Conservation (phyloP, 92 coral and sea anemone genomes). For the Actinernus sp. region DNA sequence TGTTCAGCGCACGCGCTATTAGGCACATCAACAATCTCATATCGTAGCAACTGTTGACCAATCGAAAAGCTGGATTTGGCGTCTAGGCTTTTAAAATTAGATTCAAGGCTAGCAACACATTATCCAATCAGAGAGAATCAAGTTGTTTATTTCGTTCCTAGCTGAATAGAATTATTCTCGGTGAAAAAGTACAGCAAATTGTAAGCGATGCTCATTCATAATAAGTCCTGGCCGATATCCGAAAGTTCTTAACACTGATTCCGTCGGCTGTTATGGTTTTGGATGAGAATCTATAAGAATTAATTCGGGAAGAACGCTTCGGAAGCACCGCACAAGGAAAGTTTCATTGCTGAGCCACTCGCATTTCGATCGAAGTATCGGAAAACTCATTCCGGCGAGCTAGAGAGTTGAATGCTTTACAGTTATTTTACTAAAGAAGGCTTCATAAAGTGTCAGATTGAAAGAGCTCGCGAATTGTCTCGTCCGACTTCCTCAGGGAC, state of each 20-base stretch:
- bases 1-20: constrained; percentile 60
- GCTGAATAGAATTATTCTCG: constrained; percentile 76
- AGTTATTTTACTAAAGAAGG: no score
- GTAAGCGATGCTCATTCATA: constrained; percentile 78
- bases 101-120: constrained; percentile 76
- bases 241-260: not conserved
- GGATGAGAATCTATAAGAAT: no score
- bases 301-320: no score
- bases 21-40: constrained; percentile 61
- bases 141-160: constrained; percentile 78
- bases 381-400: no score
- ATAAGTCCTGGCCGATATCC: no score
- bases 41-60: constrained; percentile 85
- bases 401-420: no score
- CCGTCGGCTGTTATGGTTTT: not conserved
- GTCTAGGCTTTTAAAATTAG: constrained; percentile 70
- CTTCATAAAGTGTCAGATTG: no score
- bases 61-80: constrained; percentile 60
- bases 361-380: no score
- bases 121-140: constrained; percentile 72
- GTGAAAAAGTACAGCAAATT: constrained; percentile 53
- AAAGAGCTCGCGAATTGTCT: no score
- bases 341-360: no score
- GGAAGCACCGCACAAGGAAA: no score
- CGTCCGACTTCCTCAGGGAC: no score